Percentiles rank a stretch among this genome's conserved stretches.
These are phyloP conservation scores for Anticlea derivata DNA, from an alignment of 2,888 invertebrate species.

Conservation along the genomic window DNA sequence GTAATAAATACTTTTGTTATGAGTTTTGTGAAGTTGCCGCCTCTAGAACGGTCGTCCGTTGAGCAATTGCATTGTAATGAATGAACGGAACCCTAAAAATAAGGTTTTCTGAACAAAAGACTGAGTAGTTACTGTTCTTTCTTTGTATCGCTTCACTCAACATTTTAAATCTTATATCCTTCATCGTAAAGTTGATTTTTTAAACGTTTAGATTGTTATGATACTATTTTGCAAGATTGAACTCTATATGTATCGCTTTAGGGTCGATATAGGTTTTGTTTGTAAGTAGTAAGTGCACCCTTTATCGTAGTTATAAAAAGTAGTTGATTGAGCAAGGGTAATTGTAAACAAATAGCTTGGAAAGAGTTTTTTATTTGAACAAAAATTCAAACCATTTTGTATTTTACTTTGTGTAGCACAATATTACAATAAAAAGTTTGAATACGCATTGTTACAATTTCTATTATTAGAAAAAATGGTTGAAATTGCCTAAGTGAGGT, in stretches of 20 bases:
- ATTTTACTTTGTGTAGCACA: not conserved
- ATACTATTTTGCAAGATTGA: not conserved
- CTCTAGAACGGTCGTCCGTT: conserved; percentile 5
- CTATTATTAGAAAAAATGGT: too few relatives aligned
- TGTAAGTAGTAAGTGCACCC: not conserved
- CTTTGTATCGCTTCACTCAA: not conserved
- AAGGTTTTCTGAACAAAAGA: conserved; percentile 9
- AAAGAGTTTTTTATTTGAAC: conserved; percentile 20
- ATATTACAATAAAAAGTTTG: too few relatives aligned
- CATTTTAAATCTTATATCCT: not conserved
- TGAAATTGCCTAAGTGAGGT: too few relatives aligned
- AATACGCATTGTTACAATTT: too few relatives aligned
- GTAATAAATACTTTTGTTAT: conserved; percentile 1
- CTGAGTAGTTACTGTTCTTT: conserved; percentile 10
- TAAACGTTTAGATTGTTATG: too few relatives aligned
- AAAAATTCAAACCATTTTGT: conserved; percentile 1
- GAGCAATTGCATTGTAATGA: conserved; percentile 13
- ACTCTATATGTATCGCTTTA: not conserved
- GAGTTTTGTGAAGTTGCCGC: conserved; percentile 1
- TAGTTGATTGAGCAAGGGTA: conserved; percentile 18
- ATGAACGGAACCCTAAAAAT: conserved; percentile 4
- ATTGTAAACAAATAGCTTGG: conserved; percentile 26
- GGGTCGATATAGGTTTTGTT: not conserved
- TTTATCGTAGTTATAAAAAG: conserved; percentile 19
- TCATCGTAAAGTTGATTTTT: not conserved